Conservation (phyloP, 1,140 invertebrate species). For the Pseudomyrmex cubaensis region DNA sequence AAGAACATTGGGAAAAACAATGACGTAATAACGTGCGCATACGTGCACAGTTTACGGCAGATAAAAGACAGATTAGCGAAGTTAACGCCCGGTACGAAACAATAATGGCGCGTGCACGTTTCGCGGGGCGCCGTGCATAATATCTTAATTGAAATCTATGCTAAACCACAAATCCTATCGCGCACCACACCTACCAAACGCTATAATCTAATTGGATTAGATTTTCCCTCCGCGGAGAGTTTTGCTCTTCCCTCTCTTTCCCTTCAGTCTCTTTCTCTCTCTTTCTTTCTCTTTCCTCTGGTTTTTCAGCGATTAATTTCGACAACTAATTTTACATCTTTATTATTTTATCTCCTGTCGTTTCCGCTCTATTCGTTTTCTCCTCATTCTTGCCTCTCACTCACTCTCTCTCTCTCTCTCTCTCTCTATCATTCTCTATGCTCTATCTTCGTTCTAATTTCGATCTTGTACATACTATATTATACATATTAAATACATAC, state of each 20-base stretch:
- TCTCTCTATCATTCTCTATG: slow-evolving; percentile 27
- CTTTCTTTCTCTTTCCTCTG: slow-evolving; percentile 21
- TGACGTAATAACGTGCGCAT: not conserved
- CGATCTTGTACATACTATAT: slow-evolving; percentile 19
- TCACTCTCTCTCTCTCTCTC: slow-evolving; percentile 22
- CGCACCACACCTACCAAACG: slow-evolving; percentile 68
- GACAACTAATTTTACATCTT: too few relatives aligned
- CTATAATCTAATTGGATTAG: slow-evolving; percentile 79
- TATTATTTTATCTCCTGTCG: not conserved
- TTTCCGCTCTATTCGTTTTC: slow-evolving; percentile 16
- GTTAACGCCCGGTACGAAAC: slow-evolving; percentile 59
- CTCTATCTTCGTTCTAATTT: slow-evolving; percentile 4
- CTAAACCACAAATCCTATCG: slow-evolving; percentile 68
- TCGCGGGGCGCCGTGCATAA: slow-evolving; percentile 70
- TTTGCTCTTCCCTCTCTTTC: slow-evolving; percentile 54
- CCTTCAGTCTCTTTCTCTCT: slow-evolving; percentile 48
- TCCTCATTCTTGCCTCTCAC: slow-evolving; percentile 19
- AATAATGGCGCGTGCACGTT: slow-evolving; percentile 66
- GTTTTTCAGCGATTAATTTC: too few relatives aligned
- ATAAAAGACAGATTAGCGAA: slow-evolving; percentile 57
- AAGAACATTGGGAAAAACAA: slow-evolving; percentile 21
- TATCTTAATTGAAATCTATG: slow-evolving; percentile 82
- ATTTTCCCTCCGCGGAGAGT: slow-evolving; percentile 73
- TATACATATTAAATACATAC: not conserved
- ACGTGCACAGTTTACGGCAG: not conserved